Evolutionary conservation across 2,113 vertebrate species (phyloP).

Genomic region (Lepus americanus): DNA sequence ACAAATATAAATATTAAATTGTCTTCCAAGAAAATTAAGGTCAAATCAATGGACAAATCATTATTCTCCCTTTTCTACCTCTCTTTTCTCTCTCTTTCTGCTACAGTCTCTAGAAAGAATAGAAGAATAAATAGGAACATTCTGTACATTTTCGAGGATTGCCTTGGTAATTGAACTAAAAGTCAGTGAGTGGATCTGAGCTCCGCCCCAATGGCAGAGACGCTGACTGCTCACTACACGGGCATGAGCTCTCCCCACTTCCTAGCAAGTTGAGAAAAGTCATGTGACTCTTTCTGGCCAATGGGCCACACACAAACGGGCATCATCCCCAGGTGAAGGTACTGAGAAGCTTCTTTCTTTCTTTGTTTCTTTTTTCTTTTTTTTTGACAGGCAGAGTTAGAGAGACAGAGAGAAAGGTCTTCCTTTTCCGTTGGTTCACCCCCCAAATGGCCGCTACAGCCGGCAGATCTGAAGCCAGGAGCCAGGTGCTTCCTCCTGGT

Average conservation of each 20-base stretch:
- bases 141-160: not conserved
- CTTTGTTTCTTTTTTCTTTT: too few species aligned
- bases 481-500: too few species aligned
- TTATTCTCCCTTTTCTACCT: not conserved
- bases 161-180: not conserved
- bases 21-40: not conserved
- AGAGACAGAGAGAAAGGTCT: too few species aligned
- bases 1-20: not conserved
- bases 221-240: not conserved
- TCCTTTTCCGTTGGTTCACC: too few species aligned
- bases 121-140: not conserved
- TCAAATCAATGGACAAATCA: not conserved
- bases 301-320: not conserved
- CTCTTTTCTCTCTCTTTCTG: not conserved
- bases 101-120: not conserved
- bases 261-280: not conserved
- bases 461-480: too few species aligned
- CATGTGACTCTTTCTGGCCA: not conserved
- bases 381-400: too few species aligned
- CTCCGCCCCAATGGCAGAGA: not conserved
- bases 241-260: not conserved
- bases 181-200: not conserved
- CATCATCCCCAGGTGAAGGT: not conserved
- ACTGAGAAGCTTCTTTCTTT: not conserved
- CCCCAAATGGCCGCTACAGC: too few species aligned